Percentiles rank a stretch among this genome's conserved stretches.
phyloP scores from a whole-genome alignment of 2,888 invertebrate species.

The Arge pagana region DNA sequence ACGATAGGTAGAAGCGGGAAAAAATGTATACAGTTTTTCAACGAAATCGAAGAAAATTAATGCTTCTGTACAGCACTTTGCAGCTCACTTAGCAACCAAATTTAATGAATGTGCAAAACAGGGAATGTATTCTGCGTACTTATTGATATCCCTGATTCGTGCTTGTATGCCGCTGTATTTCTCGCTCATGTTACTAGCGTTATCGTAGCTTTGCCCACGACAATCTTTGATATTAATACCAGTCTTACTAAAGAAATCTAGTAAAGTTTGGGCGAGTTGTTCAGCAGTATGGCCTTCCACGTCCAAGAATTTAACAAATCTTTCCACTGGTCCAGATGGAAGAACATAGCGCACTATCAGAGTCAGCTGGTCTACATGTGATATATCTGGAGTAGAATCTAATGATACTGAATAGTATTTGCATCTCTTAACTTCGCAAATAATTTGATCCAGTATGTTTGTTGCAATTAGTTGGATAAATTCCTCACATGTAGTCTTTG shows the following conservation, averaged over 20 bases:
- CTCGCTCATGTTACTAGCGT: conserved; percentile 8
- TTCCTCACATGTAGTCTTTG: conserved; percentile 11
- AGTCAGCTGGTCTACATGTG: conserved; percentile 19
- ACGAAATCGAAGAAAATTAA: conserved; percentile 3
- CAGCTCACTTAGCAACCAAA: conserved; percentile 10
- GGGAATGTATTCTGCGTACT: conserved; percentile 12
- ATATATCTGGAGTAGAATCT: conserved; percentile 19
- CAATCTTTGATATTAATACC: conserved; percentile 17
- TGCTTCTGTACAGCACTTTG: conserved; percentile 12
- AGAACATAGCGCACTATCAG: conserved; percentile 17
- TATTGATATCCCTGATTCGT: conserved; percentile 6
- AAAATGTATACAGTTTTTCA: conserved; percentile 8
- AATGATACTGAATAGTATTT: conserved; percentile 28
- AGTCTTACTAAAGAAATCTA: conserved; percentile 16
- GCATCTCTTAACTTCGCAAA: conserved; percentile 22
- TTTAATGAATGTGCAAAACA: conserved; percentile 13
- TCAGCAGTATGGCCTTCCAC: conserved; percentile 18
- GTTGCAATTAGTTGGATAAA: conserved; percentile 8
- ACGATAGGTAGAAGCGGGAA: conserved; percentile 8
- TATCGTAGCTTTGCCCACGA: conserved; percentile 11
- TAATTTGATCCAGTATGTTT: conserved; percentile 10
- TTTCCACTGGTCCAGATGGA: conserved; percentile 18
- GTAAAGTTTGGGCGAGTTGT: conserved; percentile 13
- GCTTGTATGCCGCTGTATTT: conserved; percentile 13
- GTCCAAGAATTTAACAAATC: conserved; percentile 14